A percentile compares a stretch with the other conserved stretches of the same genome.
phyloP scores from a whole-genome alignment of 1,140 invertebrate genomes.

The Lasioglossum albipes region DNA sequence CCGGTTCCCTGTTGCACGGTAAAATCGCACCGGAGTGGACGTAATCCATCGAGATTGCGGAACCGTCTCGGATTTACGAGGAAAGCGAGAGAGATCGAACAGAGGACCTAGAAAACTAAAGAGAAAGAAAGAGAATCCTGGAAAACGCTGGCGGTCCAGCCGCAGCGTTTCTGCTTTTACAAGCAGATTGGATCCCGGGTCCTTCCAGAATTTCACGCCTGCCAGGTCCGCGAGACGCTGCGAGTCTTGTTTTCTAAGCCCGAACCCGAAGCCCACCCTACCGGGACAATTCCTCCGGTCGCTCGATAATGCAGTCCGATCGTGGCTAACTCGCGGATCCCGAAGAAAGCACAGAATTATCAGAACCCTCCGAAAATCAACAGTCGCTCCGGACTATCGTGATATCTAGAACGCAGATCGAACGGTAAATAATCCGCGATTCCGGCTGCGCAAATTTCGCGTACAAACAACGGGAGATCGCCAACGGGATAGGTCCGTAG shows the following conservation, averaged over 20 bases:
- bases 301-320: conserved; percentile 11
- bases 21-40: conserved; percentile 55
- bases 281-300: conserved; percentile 8
- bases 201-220: conserved; percentile 47
- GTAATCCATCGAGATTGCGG: conserved; percentile 65
- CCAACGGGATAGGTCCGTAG: background rate
- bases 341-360: no score
- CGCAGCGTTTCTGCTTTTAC: conserved; percentile 61
- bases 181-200: conserved; percentile 60
- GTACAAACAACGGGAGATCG: conserved; percentile 22
- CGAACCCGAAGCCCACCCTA: background rate
- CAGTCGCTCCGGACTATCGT: background rate
- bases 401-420: conserved; percentile 5
- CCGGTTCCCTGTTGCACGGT: conserved; percentile 44
- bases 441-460: background rate
- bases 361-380: background rate
- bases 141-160: background rate
- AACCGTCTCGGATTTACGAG: conserved; percentile 56
- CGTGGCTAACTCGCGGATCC: background rate
- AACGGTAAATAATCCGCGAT: background rate
- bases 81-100: background rate
- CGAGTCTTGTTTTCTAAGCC: conserved; percentile 37
- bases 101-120: background rate
- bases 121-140: background rate
- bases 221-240: conserved; percentile 44